phyloP scores from a whole-genome alignment of 2,797 vertebrate genomes.

The Buceros bicornis region DNA sequence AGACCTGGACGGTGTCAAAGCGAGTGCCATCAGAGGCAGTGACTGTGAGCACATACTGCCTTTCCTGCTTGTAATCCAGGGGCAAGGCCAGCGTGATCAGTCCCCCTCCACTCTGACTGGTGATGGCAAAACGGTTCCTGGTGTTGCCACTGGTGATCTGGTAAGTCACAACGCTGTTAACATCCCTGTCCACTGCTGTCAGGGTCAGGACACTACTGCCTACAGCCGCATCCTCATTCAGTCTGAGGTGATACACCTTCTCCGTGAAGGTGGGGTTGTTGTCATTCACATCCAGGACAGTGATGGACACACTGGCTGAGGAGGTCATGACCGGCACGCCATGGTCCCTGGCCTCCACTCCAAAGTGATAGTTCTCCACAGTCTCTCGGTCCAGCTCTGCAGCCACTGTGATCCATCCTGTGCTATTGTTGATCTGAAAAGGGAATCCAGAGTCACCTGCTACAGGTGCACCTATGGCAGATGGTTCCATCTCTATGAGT shows the following conservation, averaged over 20 bases:
- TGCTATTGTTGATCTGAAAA: constrained; percentile 95
- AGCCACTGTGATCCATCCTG: constrained; percentile 93
- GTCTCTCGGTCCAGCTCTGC: constrained; percentile 92
- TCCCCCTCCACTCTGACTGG: constrained; percentile 95
- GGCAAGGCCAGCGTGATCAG: constrained; percentile 93
- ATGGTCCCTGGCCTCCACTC: constrained; percentile 92
- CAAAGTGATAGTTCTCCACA: constrained; percentile 92
- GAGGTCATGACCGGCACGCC: constrained; percentile 91
- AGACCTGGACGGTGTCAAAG: constrained; percentile 92
- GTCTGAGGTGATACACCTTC: constrained; percentile 90
- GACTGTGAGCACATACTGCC: constrained; percentile 93
- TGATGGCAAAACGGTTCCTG: constrained; percentile 96
- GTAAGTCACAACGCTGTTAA: constrained; percentile 96
- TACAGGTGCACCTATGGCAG: neutral
- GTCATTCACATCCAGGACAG: constrained; percentile 94
- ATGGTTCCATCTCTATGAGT: constrained; percentile 83
- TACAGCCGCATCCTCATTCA: constrained; percentile 94
- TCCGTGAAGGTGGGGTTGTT: constrained; percentile 94
- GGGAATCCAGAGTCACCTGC: constrained; percentile 80
- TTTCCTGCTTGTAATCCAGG: constrained; percentile 97
- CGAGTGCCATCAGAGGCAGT: constrained; percentile 94
- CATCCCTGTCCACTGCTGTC: constrained; percentile 90
- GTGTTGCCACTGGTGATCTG: constrained; percentile 98
- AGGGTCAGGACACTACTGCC: constrained; percentile 94
- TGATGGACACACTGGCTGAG: constrained; percentile 94